phyloP scores from a whole-genome alignment of 2,888 invertebrate genomes.

The Ichneumoninae sp. region DNA sequence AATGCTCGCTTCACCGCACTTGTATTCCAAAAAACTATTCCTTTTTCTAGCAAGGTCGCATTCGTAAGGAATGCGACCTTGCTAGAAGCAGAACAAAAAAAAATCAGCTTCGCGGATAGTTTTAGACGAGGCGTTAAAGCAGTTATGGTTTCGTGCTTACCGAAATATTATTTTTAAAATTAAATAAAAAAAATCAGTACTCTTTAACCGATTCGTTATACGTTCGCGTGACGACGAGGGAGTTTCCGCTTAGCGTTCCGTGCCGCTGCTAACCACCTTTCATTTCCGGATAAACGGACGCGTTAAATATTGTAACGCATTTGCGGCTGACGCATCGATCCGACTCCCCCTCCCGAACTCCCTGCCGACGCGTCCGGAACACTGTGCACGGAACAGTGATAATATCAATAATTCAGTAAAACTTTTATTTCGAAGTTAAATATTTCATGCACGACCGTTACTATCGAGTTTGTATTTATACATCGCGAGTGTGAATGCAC shows the following conservation, averaged over 20 bases:
- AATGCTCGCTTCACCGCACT: too few species aligned
- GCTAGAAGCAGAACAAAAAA: not conserved
- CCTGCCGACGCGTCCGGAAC: not conserved
- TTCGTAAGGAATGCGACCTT: too few species aligned
- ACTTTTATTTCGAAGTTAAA: not conserved
- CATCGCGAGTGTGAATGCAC: not conserved
- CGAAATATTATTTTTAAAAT: not conserved
- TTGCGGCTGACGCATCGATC: constrained; percentile 14
- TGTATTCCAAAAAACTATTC: too few species aligned
- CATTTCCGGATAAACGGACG: constrained; percentile 16
- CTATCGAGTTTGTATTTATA: not conserved
- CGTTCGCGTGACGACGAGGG: not conserved
- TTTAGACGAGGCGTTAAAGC: not conserved
- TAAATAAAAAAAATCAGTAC: not conserved
- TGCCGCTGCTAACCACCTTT: constrained; percentile 7
- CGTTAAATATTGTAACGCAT: constrained; percentile 36
- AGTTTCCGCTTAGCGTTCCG: not conserved
- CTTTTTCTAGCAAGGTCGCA: not conserved
- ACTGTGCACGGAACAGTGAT: not conserved
- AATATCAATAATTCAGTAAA: constrained; percentile 13
- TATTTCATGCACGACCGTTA: not conserved
- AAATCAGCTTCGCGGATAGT: not conserved
- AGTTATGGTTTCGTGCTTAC: not conserved
- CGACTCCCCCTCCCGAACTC: not conserved
- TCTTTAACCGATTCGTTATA: not conserved